Evolutionary conservation across 2,113 vertebrate genomes (phyloP).

Genomic region (Archilochus colubris): DNA sequence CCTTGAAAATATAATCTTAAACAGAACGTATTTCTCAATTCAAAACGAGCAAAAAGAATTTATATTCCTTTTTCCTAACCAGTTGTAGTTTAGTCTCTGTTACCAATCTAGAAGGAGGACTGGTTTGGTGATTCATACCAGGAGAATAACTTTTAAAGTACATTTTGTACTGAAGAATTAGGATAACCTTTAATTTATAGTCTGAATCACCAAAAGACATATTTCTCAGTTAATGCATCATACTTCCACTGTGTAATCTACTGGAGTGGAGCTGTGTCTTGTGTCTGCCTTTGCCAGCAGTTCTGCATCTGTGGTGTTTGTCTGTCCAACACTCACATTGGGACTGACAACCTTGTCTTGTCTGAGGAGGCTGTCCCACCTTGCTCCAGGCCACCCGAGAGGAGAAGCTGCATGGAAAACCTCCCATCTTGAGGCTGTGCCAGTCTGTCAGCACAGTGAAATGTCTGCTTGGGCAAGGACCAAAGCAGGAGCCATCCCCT

Average conservation of each 20-base stretch:
- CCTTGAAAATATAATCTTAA: neutral
- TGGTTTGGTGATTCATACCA: slow-evolving; percentile 28
- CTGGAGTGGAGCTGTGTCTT: neutral
- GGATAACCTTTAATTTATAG: slow-evolving; percentile 58
- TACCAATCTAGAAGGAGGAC: neutral
- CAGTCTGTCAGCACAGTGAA: neutral
- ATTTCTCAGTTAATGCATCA: slow-evolving; percentile 17
- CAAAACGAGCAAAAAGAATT: neutral
- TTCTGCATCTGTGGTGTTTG: neutral
- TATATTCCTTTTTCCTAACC: neutral
- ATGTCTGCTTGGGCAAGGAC: accelerated
- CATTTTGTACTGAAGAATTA: slow-evolving; percentile 18
- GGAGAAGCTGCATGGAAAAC: neutral
- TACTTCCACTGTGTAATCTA: neutral
- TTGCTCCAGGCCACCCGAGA: accelerated
- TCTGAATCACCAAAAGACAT: slow-evolving; percentile 42
- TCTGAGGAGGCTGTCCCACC: neutral
- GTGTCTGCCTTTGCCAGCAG: neutral
- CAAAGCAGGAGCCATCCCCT: neutral
- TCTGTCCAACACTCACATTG: accelerated
- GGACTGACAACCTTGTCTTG: neutral
- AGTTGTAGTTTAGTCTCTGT: neutral
- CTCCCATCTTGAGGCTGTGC: neutral
- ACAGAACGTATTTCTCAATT: neutral
- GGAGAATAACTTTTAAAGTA: slow-evolving; percentile 31